phyloP scores from a whole-genome alignment of 37 sponge, comb jelly and placozoan species.

The Tethya wilhelma region DNA sequence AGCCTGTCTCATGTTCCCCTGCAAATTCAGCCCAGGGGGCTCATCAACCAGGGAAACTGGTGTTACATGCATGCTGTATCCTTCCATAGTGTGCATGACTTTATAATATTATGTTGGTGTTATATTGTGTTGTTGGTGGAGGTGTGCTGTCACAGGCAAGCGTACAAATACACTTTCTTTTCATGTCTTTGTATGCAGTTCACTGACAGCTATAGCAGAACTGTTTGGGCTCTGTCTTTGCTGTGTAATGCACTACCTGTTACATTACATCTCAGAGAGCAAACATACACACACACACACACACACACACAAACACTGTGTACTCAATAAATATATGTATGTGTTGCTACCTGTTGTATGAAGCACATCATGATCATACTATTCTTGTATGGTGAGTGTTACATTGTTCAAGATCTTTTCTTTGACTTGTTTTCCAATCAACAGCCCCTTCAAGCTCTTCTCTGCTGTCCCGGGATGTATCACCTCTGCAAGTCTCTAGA shows the following conservation, averaged over 20 bases:
- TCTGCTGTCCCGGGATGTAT: constrained; percentile 65
- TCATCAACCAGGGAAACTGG: constrained; percentile 83
- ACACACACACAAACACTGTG: neutral
- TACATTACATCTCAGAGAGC: too few relatives aligned
- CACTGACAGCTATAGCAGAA: too few relatives aligned
- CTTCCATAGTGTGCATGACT: constrained; percentile 4
- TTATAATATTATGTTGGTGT: neutral
- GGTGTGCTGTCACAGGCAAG: neutral
- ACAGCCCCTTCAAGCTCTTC: constrained; percentile 75
- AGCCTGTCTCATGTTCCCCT: constrained; percentile 32
- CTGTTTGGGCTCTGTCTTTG: too few relatives aligned
- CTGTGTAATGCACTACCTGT: too few relatives aligned
- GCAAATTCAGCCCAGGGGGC: constrained; percentile 76
- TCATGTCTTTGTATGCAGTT: neutral
- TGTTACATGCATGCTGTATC: constrained; percentile 93
- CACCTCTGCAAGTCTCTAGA: constrained; percentile 51
- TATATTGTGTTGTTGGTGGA: neutral
- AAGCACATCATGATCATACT: too few relatives aligned
- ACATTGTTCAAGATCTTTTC: too few relatives aligned
- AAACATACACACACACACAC: constrained; percentile 6
- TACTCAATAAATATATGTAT: neutral
- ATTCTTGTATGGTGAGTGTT: too few relatives aligned
- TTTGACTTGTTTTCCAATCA: too few relatives aligned
- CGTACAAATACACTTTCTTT: neutral
- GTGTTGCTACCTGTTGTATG: neutral